Evolutionary conservation across 2,888 invertebrate genomes (phyloP), one percentile per base, ranked within the genome.

Genomic region (Selenia dentaria): DNA sequence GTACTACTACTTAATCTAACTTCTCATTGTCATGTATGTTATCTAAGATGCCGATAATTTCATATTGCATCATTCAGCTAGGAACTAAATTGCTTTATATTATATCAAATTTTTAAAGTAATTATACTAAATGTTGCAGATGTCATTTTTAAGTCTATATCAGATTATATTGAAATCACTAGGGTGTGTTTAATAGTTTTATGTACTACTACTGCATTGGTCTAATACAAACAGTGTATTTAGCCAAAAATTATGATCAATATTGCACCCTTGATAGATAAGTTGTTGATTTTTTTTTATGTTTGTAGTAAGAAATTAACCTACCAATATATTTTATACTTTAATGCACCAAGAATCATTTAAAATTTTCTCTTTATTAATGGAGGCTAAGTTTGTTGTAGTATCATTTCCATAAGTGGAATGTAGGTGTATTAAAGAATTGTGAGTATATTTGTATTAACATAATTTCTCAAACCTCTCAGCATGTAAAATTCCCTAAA

Each of bases 401-500:
- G 83, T 70, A 77, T 85, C 78, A 80, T 81, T 81, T 80, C 71
- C 75, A 76, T 74, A 75, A 78, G 80, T 85, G 82, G 76, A 84
- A 81, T 82, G 76, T 88, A 86, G 84, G 67, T 83, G 80, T 86
- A 85, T 75, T 81, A 74, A 85, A 82, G 68, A 80, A 75, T 82
- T 81, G 75, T 84, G 82, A 81, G 77, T 85, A 85, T 82, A 84
- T 83, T 87, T 84, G 77, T 87, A 86, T 83, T 83, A 77, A 82
- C 73, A 86, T 87, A 75, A 82, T 88, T 88, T 85, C 80, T 88
- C 78, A 74, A 79, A 81, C 80, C 83, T 90, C 83, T 89, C 88
- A 89, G 8, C 6, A 85, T 88, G 88, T 88, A 89, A 89, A 80
- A 85, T 84, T 88, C 85, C 89, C 83, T 86, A 85, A 88, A 90